Conservation (phyloP, 37 sponge, comb jelly and placozoan genomes). For the Ianthella basta region DNA sequence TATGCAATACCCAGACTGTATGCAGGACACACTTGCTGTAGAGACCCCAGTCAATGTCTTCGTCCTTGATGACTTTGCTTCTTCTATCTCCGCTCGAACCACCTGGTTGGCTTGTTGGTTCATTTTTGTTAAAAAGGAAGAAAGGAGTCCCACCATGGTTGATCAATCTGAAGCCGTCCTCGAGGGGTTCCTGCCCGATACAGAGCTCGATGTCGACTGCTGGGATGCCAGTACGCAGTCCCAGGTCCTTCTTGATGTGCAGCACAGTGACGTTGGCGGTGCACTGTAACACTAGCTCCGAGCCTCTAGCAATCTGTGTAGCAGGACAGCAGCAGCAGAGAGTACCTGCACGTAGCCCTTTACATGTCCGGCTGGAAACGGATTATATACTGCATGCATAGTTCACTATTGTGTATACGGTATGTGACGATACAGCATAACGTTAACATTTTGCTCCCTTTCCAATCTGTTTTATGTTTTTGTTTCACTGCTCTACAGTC, state of each 20-base stretch:
- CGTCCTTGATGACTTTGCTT: constrained; percentile 48
- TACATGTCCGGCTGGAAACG: too few relatives aligned
- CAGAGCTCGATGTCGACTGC: constrained; percentile 48
- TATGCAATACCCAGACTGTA: too few relatives aligned
- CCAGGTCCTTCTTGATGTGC: constrained; percentile 56
- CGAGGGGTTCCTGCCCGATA: constrained; percentile 62
- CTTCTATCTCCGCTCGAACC: constrained; percentile 10
- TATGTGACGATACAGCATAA: too few relatives aligned
- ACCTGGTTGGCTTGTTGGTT: constrained; percentile 62
- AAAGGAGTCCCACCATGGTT: constrained; percentile 56
- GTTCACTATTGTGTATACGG: too few relatives aligned
- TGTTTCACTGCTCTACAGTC: too few relatives aligned
- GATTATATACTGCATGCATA: too few relatives aligned
- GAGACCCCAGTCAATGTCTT: constrained; percentile 60
- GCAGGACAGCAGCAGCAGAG: not conserved
- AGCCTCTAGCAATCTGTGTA: constrained; percentile 63
- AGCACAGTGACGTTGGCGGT: constrained; percentile 23
- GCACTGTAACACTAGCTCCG: constrained; percentile 56
- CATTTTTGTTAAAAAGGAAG: constrained; percentile 74
- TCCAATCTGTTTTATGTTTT: too few relatives aligned
- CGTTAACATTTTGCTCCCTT: too few relatives aligned
- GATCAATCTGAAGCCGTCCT: constrained; percentile 32
- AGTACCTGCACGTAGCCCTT: not conserved
- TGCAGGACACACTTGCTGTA: constrained; percentile 45
- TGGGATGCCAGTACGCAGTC: constrained; percentile 44